phyloP scores from a whole-genome alignment of 53 echinoderm and acorn worm genomes.

The Pentamera pediparva region DNA sequence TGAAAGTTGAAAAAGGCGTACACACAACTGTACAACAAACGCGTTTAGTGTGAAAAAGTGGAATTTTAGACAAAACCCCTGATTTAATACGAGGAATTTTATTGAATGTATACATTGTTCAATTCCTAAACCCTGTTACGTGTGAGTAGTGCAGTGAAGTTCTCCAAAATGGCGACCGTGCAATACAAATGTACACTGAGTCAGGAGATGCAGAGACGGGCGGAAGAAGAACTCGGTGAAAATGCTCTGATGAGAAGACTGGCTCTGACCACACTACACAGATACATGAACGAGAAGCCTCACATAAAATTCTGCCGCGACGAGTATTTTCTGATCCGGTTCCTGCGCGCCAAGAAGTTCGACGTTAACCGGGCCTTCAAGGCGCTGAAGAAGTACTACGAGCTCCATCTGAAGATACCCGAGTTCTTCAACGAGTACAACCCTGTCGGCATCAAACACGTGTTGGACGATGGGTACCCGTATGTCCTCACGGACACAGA shows the following conservation, averaged over 20 bases:
- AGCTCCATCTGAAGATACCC: slow-evolving; percentile 77
- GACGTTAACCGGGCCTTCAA: slow-evolving; percentile 85
- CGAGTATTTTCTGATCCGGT: slow-evolving; percentile 70
- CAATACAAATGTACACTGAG: slow-evolving; percentile 59
- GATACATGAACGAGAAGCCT: slow-evolving; percentile 60
- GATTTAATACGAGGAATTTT: neutral
- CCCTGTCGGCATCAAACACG: slow-evolving; percentile 63
- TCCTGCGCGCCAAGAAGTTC: slow-evolving; percentile 89
- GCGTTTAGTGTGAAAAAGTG: too few species aligned
- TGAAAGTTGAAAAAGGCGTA: too few species aligned
- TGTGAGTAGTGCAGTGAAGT: neutral
- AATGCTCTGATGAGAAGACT: slow-evolving; percentile 51
- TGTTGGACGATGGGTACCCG: slow-evolving; percentile 80
- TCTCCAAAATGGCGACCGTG: slow-evolving; percentile 18
- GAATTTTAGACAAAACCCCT: too few species aligned
- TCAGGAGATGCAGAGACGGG: slow-evolving; percentile 52
- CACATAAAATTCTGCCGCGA: slow-evolving; percentile 76
- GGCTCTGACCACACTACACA: slow-evolving; percentile 51
- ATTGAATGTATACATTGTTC: neutral
- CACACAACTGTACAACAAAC: too few species aligned
- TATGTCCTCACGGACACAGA: slow-evolving; percentile 64
- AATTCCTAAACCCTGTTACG: neutral
- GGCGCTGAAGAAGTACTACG: slow-evolving; percentile 84
- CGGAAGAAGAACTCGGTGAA: slow-evolving; percentile 82
- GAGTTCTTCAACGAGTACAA: slow-evolving; percentile 78